Evolutionary conservation across 2,113 vertebrate species (phyloP), one percentile per base, ranked within the genome.

Genomic region (Collichthys lucidus): DNA sequence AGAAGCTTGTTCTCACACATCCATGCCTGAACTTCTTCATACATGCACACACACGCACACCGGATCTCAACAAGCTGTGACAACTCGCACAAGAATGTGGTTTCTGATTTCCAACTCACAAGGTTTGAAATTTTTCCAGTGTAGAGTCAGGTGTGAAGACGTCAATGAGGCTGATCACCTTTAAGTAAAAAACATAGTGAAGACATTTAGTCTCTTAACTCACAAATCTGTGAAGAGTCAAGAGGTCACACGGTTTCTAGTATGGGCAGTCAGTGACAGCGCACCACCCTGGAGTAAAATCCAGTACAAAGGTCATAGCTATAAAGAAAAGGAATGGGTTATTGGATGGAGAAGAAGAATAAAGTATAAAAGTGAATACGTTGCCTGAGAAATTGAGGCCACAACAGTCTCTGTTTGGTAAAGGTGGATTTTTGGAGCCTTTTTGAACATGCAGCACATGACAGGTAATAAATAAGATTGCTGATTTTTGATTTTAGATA

Each of bases 161-260:
- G 59, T 96, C 85, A 3, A 96, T 88, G 46, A 96, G 95, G 69
- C 89, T 93, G 82, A 96, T 96, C 64, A 96, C 95, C 96, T 96
- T 80, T 11, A 79, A 77, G 26, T 47, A 53, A n/a, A 57, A 83
- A 66, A 44, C 22, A 31, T 0, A 68, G 11, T 2, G 5, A 40
- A 55, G 16, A 46, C 26, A 26, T 74, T 26, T 46, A 63, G 14
- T 22, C 11, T 35, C 9, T 17, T 40, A 12, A 50, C 3, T 47
- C 14, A 62, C 40, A 22, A 19, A 44, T 47, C 3, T 31, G n/a
- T 44, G 14, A 50, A 35, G 55, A 24, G 11, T 46, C 9, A 63
- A 42, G 4, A 63, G 59, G 40, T 29, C 16, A 24, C 9, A 57
- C 26, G 19, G 20, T 9, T 20, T 40, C 40, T 26, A 40, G 44